Evolutionary conservation across 2,797 vertebrate species (phyloP), one percentile per base, ranked within the genome.

Genomic region (Anguilla anguilla): DNA sequence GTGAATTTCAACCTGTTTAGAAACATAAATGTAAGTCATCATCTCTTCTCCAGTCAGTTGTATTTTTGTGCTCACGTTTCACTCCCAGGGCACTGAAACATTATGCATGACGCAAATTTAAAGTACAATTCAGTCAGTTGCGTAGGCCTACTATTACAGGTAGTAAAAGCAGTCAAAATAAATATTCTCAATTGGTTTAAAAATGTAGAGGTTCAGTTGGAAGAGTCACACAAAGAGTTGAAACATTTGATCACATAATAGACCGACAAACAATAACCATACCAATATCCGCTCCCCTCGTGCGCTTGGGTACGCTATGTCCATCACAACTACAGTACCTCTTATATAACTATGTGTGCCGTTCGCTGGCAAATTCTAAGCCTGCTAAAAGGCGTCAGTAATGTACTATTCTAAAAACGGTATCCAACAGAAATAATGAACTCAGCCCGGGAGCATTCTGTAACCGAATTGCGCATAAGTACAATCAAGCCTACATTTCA

Each of bases 391-490:
- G 57, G 43, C 31, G 19, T 69, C 85, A 79, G 3, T 35, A 64
- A 59, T 10, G 39, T 57, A 49, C 46, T 64, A 83, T 61, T 86
- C 55, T 22, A 84, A 74, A 69, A n/a, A n/a, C 11, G 11, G 69
- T 3, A 28, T 46, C n/a, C 43, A 53, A 28, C 28, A 57, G 13
- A 83, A 86, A 49, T 43, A 85, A 57, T 72, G 53, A 57, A 11
- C 72, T 84, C 89, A 87, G 84, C 82, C 88, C n/a, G 49, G 43
- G 74, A 55, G 61, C 46, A 72, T 49, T 7, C 61, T 9, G 13
- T 67, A 43, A 83, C 19, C 6, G 49, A 46, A 49, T 64, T 57
- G 79, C 31, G 39, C 59, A 82, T 17, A 84, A 9, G 22, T 1
- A 83, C 85, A 43, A 49, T 2, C 69, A 83, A 64, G 3, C 43